Evolutionary conservation across 2,888 invertebrate species (phyloP).

Genomic region (Leptodirus hochenwartii): DNA sequence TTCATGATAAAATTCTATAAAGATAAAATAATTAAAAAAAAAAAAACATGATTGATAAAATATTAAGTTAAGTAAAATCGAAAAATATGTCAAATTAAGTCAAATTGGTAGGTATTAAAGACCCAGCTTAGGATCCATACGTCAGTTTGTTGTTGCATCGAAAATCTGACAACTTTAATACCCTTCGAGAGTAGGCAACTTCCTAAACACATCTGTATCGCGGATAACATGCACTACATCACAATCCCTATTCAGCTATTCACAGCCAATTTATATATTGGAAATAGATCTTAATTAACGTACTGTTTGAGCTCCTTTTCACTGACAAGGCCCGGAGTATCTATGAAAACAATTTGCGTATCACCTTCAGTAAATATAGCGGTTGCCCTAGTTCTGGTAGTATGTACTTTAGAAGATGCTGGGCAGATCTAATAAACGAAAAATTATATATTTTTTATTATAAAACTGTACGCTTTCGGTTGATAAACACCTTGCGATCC

Average conservation of each 20-base stretch:
- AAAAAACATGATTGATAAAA: too few relatives aligned
- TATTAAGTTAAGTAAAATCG: too few relatives aligned
- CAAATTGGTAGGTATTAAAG: too few relatives aligned
- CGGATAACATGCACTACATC: too few relatives aligned
- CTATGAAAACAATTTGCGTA: constrained; percentile 78
- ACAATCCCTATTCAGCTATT: neutral
- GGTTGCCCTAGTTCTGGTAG: constrained; percentile 54
- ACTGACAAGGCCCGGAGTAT: constrained; percentile 82
- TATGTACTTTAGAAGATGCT: constrained; percentile 81
- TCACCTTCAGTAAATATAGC: constrained; percentile 57
- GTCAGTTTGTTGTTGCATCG: too few relatives aligned
- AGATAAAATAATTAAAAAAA: too few relatives aligned
- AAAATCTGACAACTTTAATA: too few relatives aligned
- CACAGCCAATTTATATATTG: neutral
- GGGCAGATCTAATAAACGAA: constrained; percentile 55
- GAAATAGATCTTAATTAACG: constrained; percentile 15
- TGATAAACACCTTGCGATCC: constrained; percentile 45
- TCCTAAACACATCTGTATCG: too few relatives aligned
- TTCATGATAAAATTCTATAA: too few relatives aligned
- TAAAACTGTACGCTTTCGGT: constrained; percentile 4
- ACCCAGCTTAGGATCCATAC: too few relatives aligned
- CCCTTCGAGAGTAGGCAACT: too few relatives aligned
- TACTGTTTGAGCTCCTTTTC: constrained; percentile 48
- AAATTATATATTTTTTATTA: constrained; percentile 5
- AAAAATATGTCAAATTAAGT: too few relatives aligned